Conservation (phyloP, 2,888 invertebrate species). For the Drosophila leonis region DNA sequence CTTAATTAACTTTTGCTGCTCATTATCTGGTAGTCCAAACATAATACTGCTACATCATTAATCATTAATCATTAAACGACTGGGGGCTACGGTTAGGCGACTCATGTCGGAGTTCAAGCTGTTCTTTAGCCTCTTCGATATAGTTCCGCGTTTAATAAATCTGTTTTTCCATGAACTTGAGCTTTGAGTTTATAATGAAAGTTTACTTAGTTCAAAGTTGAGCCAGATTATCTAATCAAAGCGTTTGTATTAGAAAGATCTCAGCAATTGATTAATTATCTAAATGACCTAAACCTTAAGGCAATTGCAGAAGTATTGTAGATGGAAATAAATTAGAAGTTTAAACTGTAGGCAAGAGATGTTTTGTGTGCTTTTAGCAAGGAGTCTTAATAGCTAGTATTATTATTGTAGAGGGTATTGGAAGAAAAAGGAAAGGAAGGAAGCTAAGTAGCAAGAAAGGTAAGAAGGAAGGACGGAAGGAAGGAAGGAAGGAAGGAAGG, state of each 20-base stretch:
- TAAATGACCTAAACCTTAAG: conserved; percentile 1
- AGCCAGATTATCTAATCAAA: conserved; percentile 5
- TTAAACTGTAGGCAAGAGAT: not conserved
- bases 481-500: not conserved
- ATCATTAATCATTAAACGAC: conserved; percentile 49
- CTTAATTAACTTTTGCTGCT: conserved; percentile 62
- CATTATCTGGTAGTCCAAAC: conserved; percentile 43
- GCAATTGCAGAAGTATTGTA: not conserved
- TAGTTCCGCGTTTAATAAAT: conserved; percentile 19
- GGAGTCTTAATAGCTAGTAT: not conserved
- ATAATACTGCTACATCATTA: conserved; percentile 45
- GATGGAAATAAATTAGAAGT: not conserved
- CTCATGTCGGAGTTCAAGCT: conserved; percentile 34
- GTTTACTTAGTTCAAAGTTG: not conserved
- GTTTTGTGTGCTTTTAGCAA: not conserved
- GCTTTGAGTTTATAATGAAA: conserved; percentile 8
- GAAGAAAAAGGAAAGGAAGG: too few relatives aligned
- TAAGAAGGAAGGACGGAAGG: too few relatives aligned
- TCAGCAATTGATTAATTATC: not conserved
- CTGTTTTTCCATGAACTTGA: not conserved
- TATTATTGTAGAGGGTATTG: not conserved
- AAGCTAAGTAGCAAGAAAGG: too few relatives aligned
- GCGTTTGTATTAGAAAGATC: not conserved
- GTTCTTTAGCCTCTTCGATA: conserved; percentile 12
- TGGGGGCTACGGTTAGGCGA: conserved; percentile 14